Conservation (phyloP, 2,113 vertebrate species). For the Brachionichthys hirsutus region DNA sequence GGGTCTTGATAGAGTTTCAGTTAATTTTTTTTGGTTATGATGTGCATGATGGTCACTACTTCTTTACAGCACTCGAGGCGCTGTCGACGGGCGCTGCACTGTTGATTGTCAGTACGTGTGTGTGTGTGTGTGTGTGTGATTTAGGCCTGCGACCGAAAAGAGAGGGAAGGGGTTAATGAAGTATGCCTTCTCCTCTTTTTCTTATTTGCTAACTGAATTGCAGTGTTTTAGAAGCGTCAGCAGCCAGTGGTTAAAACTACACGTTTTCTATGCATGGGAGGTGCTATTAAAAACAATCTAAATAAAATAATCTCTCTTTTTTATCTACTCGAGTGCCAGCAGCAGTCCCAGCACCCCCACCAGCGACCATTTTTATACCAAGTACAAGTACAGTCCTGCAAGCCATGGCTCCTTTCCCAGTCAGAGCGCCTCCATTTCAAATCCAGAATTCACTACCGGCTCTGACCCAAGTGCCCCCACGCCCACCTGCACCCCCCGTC, state of each 20-base stretch:
- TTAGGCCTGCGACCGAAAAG: no score
- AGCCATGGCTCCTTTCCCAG: conserved; percentile 47
- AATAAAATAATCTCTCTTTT: background rate
- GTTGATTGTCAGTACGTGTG: no score
- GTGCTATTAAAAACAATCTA: background rate
- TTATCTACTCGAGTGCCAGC: conserved; percentile 30
- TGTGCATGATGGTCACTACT: no score
- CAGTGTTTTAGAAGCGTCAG: no score
- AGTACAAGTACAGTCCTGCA: conserved; percentile 65
- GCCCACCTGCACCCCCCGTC: conserved; percentile 66
- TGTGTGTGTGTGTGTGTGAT: no score
- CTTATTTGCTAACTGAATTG: no score
- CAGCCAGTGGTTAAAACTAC: background rate
- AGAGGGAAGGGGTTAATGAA: no score
- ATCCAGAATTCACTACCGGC: conserved; percentile 24
- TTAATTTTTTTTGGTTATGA: no score
- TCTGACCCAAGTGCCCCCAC: conserved; percentile 27
- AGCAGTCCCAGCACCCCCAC: conserved; percentile 19
- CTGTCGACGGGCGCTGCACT: no score
- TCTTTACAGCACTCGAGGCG: no score
- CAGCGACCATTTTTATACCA: conserved; percentile 60
- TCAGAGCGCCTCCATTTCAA: conserved; percentile 43
- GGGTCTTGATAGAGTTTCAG: no score
- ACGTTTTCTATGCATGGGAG: background rate
- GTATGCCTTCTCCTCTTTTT: no score